These are phyloP conservation scores for Xestoiulus laeticollis DNA, from an alignment of 2,888 invertebrate genomes.

Conservation along the genomic window DNA sequence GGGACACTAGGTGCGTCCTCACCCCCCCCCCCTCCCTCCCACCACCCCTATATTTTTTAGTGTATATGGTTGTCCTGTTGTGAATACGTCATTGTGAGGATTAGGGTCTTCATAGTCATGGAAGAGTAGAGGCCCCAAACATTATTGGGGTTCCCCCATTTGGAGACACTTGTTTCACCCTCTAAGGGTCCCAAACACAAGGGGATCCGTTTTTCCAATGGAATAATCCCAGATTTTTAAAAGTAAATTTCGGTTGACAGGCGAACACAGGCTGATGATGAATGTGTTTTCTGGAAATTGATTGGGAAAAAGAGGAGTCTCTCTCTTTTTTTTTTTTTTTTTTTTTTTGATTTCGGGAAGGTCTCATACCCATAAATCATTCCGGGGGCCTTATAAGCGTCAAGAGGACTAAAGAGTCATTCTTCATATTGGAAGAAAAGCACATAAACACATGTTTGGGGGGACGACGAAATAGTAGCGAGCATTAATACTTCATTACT, in stretches of 20 bases:
- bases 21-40: not conserved
- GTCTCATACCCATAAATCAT: slow-evolving; percentile 56
- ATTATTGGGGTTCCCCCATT: no score
- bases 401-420: slow-evolving; percentile 54
- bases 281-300: slow-evolving; percentile 58
- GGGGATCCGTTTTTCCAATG: slow-evolving; percentile 40
- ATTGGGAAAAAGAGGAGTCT: slow-evolving; percentile 55
- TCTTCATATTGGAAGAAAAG: slow-evolving; percentile 54
- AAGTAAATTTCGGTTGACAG: slow-evolving; percentile 57
- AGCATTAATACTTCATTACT: slow-evolving; percentile 57
- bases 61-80: no score
- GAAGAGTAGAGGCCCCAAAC: no score
- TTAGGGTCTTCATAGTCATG: no score
- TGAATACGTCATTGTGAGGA: no score
- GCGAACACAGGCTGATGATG: slow-evolving; percentile 56
- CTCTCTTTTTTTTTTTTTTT: slow-evolving; percentile 9
- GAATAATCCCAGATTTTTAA: slow-evolving; percentile 57
- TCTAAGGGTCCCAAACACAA: not conserved
- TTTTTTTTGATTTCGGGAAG: no score
- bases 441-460: slow-evolving; percentile 37
- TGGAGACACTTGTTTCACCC: not conserved
- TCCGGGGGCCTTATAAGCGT: slow-evolving; percentile 56
- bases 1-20: not conserved
- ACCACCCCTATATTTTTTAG: not conserved
- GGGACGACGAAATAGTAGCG: slow-evolving; percentile 55